Conservation (phyloP, 2,888 invertebrate species). For the Cybosia mesomella region DNA sequence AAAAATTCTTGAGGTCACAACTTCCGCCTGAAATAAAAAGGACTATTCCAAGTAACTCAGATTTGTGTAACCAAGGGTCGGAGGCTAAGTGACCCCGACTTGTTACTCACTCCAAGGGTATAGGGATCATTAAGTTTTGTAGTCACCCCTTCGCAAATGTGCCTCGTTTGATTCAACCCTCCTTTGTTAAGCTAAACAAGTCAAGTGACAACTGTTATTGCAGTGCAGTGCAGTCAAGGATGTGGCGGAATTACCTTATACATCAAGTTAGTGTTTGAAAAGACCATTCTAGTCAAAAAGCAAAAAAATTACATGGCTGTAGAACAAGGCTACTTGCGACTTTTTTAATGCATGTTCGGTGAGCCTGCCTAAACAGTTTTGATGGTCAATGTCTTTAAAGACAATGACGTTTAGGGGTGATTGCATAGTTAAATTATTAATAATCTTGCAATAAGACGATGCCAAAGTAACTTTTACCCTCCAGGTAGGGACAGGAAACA, state of each 20-base stretch:
- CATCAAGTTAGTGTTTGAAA: neutral
- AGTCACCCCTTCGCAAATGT: neutral
- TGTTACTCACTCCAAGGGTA: neutral
- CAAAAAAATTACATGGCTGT: neutral
- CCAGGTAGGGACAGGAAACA: too few relatives aligned
- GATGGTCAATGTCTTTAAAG: neutral
- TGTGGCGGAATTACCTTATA: too few relatives aligned
- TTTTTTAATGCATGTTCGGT: neutral
- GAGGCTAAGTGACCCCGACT: neutral
- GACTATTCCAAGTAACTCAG: neutral
- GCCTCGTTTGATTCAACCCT: neutral
- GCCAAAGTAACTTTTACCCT: neutral
- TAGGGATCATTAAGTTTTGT: neutral
- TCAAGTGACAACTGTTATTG: neutral
- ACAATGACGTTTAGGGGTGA: too few relatives aligned
- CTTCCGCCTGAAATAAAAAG: neutral
- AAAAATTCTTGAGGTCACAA: slow-evolving; percentile 4
- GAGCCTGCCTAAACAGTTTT: neutral
- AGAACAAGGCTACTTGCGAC: neutral
- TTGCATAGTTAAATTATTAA: neutral
- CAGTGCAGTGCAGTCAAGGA: neutral
- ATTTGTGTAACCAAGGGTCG: neutral
- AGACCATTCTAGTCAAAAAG: neutral
- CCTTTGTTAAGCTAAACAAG: neutral
- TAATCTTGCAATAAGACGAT: neutral